Evolutionary conservation across 2,888 invertebrate species (phyloP).

Genomic region (Cantharis lateralis): DNA sequence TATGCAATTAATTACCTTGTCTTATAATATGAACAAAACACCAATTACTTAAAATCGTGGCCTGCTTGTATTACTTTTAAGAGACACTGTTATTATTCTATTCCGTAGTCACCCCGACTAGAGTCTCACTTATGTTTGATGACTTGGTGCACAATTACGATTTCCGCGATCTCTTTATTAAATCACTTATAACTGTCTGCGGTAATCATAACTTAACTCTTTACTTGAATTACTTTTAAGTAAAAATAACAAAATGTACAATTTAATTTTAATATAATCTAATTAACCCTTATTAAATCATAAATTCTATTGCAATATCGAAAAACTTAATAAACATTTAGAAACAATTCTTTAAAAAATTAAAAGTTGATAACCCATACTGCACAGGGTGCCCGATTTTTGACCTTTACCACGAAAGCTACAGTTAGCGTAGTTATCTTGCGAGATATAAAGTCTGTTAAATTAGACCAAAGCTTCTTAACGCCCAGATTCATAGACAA

Average conservation of each 20-base stretch:
- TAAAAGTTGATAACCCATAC: no score
- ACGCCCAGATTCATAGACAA: no score
- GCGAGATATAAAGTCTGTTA: no score
- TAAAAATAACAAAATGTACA: neutral
- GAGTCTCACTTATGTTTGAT: slow-evolving; percentile 15
- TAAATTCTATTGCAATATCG: neutral
- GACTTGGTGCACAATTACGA: slow-evolving; percentile 27
- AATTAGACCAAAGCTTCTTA: no score
- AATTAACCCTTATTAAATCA: neutral
- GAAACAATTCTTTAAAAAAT: no score
- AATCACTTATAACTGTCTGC: slow-evolving; percentile 23
- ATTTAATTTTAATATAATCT: neutral
- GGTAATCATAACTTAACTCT: neutral
- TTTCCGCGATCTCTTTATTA: slow-evolving; percentile 27
- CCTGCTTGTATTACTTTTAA: neutral
- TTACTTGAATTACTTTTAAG: neutral
- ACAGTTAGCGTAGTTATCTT: no score
- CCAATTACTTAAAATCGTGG: neutral
- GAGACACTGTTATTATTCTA: slow-evolving; percentile 19
- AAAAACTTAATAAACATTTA: no score
- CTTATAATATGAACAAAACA: neutral
- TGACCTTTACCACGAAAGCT: no score
- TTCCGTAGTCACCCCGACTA: slow-evolving; percentile 5
- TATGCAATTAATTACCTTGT: neutral
- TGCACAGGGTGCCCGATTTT: no score